These are phyloP conservation scores for Odontocerum albicorne DNA, from an alignment of 2,888 invertebrate species.

Conservation along the genomic window DNA sequence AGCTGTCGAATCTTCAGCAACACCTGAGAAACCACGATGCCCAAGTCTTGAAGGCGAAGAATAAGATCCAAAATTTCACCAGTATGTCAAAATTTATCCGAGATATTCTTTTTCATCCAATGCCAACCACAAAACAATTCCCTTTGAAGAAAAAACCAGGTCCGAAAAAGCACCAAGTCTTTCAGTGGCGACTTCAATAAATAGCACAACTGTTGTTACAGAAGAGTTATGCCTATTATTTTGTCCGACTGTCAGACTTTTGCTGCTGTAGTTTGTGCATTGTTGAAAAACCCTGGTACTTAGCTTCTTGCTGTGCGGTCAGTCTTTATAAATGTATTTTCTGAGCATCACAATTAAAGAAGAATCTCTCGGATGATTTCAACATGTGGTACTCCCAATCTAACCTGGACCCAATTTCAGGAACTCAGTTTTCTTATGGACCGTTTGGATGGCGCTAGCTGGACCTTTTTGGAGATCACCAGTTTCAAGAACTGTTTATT, in stretches of 20 bases:
- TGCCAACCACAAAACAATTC: no score
- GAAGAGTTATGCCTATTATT: no score
- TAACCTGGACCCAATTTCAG: constrained; percentile 23
- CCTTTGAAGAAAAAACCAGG: no score
- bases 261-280: no score
- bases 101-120: constrained; percentile 28
- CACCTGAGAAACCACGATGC: constrained; percentile 95
- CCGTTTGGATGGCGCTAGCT: neutral
- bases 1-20: constrained; percentile 94
- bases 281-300: neutral
- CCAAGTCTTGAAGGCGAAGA: constrained; percentile 89
- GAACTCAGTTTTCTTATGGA: constrained; percentile 10
- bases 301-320: constrained; percentile 15
- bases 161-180: no score
- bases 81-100: constrained; percentile 37
- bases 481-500: constrained; percentile 12
- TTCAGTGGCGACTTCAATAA: no score
- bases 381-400: constrained; percentile 18
- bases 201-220: neutral
- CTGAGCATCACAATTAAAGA: constrained; percentile 26
- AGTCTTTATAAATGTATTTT: neutral
- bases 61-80: constrained; percentile 31
- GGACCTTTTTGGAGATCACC: constrained; percentile 14
- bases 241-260: no score
- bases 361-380: constrained; percentile 35